Percentiles rank a stretch among this genome's conserved stretches.
phyloP scores from a whole-genome alignment of 2,888 invertebrate genomes.

The Molanna angustata region DNA sequence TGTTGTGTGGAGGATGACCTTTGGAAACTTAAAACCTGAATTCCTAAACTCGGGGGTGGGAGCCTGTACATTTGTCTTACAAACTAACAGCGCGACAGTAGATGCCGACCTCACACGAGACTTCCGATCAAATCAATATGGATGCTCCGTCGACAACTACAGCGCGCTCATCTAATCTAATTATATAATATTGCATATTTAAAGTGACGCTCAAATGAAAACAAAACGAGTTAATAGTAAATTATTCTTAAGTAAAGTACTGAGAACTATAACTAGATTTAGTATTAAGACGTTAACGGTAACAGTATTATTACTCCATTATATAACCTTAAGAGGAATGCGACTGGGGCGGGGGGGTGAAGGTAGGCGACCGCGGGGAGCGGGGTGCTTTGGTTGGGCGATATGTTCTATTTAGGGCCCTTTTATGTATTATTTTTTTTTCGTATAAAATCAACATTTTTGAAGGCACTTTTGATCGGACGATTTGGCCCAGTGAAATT shows the following conservation, averaged over 20 bases:
- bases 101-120: not conserved
- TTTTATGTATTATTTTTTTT: slow-evolving; percentile 68
- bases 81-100: slow-evolving; percentile 28
- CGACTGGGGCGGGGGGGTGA: slow-evolving; percentile 22
- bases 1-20: slow-evolving; percentile 37
- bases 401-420: slow-evolving; percentile 87
- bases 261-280: slow-evolving; percentile 30
- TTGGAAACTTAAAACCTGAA: slow-evolving; percentile 45
- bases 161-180: slow-evolving; percentile 20
- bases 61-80: slow-evolving; percentile 41
- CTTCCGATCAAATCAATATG: not conserved
- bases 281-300: slow-evolving; percentile 29
- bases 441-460: slow-evolving; percentile 83
- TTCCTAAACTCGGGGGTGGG: slow-evolving; percentile 38
- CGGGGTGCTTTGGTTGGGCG: slow-evolving; percentile 63
- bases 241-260: slow-evolving; percentile 26
- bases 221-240: slow-evolving; percentile 21
- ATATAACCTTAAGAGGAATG: slow-evolving; percentile 22
- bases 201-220: slow-evolving; percentile 24
- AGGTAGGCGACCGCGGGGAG: slow-evolving; percentile 40
- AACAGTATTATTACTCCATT: slow-evolving; percentile 28
- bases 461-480: slow-evolving; percentile 95
- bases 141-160: slow-evolving; percentile 1
- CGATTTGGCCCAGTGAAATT: slow-evolving; percentile 86
- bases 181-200: slow-evolving; percentile 30